Evolutionary conservation across 2,888 invertebrate genomes (phyloP).

Genomic region (Muschampia plurimacula): DNA sequence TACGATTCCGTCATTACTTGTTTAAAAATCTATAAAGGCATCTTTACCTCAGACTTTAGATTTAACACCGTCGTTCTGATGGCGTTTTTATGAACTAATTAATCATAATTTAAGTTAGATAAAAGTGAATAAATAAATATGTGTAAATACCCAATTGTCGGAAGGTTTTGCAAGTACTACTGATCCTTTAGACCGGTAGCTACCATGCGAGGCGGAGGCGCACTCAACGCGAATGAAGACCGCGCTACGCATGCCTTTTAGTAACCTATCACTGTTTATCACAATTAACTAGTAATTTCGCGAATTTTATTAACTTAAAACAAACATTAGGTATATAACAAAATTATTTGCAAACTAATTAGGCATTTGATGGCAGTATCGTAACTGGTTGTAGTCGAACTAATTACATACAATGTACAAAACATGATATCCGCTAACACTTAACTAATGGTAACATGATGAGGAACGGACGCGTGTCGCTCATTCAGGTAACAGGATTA

Average conservation of each 20-base stretch:
- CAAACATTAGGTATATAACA: constrained; percentile 63
- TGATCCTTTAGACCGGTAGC: constrained; percentile 21
- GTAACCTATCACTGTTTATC: constrained; percentile 78
- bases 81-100: constrained; percentile 79
- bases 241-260: constrained; percentile 45
- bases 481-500: constrained; percentile 81
- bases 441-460: constrained; percentile 84
- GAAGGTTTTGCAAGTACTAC: constrained; percentile 51
- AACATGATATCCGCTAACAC: constrained; percentile 74
- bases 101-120: constrained; percentile 76
- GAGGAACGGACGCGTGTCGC: constrained; percentile 81
- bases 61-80: constrained; percentile 80
- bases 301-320: constrained; percentile 67
- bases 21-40: constrained; percentile 85
- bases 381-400: constrained; percentile 81
- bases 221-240: constrained; percentile 34
- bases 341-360: constrained; percentile 75
- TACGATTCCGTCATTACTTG: constrained; percentile 73
- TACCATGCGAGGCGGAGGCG: constrained; percentile 30
- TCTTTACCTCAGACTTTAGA: constrained; percentile 86
- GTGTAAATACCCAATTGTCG: constrained; percentile 70
- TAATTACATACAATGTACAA: constrained; percentile 76
- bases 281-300: constrained; percentile 83
- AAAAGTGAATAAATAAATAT: constrained; percentile 69
- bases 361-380: constrained; percentile 85